Evolutionary conservation across 2,797 vertebrate genomes (phyloP), one percentile per base, ranked within the genome.

Genomic region (Fistularia tabacaria): DNA sequence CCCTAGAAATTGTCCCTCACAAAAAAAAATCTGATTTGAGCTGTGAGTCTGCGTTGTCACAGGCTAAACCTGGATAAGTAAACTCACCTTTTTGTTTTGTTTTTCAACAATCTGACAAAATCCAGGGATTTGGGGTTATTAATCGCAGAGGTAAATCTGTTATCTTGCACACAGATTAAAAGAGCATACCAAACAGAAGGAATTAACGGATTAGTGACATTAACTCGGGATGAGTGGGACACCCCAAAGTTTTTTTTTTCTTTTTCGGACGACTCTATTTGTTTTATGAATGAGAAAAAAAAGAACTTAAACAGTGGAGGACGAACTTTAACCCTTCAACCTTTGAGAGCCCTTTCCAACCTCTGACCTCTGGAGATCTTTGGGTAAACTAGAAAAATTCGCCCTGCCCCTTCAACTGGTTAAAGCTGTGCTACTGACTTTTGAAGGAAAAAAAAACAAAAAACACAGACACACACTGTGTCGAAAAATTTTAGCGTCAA

Each of bases 291-390:
- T 50, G 66, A 64, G 48, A 59, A 73, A 71, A 25, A 25, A 11
- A 73, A 75, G 62, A 79, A 80, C 76, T 79, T 78, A 66, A 70
- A 83, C 74, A 0, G 41, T 51, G 5, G 36, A 6, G 54, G 13
- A 44, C 83, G 77, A 84, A 64, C 84, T 85, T 52, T 79, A 48
- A 86, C 82, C 81, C 48, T 51, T 49, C 54, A 72, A 76, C 78
- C 38, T 73, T 44, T 65, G 36, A 7, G 37, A 64, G 65, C 40
- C 13, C 79, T 65, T 74, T 75, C 59, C 68, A 77, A 82, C 79
- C 79, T 76, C 25, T 74, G 8, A 84, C 76, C 75, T 73, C 42
- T 36, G 14, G 49, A 25, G 25, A 46, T 58, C 67, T 25, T 64
- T 58, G 41, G 38, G 51, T 71, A 62, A 83, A 73, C 67, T 80